Conservation (phyloP, 2,888 invertebrate species). For the Oasisia sp. region DNA sequence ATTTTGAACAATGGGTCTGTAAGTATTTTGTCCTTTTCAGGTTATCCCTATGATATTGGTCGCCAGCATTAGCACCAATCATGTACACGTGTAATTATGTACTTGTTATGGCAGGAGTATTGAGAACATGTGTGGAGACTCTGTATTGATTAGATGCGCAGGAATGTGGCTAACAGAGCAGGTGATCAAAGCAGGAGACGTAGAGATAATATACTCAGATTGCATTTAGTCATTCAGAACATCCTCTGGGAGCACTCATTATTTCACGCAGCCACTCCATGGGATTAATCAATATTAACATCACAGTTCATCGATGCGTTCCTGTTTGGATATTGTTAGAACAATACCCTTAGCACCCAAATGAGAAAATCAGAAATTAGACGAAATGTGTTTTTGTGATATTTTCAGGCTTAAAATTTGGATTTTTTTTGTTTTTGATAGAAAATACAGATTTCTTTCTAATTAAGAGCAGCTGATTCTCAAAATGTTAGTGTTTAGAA, state of each 20-base stretch:
- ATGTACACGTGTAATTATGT: not conserved
- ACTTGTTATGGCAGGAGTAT: not conserved
- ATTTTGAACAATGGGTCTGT: no score
- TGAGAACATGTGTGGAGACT: not conserved
- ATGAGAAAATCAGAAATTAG: not conserved
- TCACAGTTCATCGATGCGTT: not conserved
- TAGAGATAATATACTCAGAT: not conserved
- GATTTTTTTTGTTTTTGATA: not conserved
- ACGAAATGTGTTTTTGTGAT: not conserved
- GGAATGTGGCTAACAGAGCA: not conserved
- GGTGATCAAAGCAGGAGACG: not conserved
- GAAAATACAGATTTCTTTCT: no score
- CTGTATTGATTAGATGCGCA: not conserved
- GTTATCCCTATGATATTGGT: no score
- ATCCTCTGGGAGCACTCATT: not conserved
- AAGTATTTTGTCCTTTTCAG: no score
- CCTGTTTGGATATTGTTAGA: not conserved
- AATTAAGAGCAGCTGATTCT: no score
- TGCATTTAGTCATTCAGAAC: not conserved
- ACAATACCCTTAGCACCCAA: not conserved
- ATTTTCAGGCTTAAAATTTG: not conserved
- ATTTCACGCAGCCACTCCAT: not conserved
- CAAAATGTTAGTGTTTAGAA: no score
- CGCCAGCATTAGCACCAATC: not conserved
- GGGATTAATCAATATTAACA: not conserved